phyloP scores from a whole-genome alignment of 2,797 vertebrate species.

The Propithecus deckenii region DNA sequence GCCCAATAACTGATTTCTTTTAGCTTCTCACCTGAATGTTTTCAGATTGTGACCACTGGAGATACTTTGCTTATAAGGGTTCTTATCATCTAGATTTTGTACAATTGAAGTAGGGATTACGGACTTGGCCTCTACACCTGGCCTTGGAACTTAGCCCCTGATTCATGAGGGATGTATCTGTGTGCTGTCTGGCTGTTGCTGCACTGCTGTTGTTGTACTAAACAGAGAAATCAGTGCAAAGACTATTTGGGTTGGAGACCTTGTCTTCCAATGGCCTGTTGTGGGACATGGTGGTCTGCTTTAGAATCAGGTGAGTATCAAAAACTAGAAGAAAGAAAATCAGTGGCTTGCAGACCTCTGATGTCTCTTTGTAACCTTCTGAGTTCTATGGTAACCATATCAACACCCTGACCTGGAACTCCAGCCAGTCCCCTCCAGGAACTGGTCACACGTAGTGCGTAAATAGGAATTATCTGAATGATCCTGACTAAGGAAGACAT shows the following conservation, averaged over 20 bases:
- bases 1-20: neutral
- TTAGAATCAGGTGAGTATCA: neutral
- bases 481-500: slow-evolving; percentile 4
- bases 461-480: neutral
- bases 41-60: neutral
- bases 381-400: neutral
- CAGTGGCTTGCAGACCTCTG: neutral
- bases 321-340: slow-evolving; percentile 31
- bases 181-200: neutral
- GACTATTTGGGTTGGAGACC: neutral
- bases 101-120: neutral
- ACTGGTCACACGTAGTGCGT: neutral
- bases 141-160: neutral
- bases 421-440: neutral
- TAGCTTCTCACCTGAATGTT: neutral
- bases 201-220: no score
- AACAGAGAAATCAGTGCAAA: neutral
- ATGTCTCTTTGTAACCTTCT: neutral
- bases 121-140: neutral
- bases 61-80: neutral
- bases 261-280: neutral
- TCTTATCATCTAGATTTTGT: neutral
- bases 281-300: neutral
- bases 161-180: neutral
- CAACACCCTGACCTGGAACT: slow-evolving; percentile 35